Conservation (phyloP, 2,888 invertebrate genomes). For the Drosophila affinis region DNA sequence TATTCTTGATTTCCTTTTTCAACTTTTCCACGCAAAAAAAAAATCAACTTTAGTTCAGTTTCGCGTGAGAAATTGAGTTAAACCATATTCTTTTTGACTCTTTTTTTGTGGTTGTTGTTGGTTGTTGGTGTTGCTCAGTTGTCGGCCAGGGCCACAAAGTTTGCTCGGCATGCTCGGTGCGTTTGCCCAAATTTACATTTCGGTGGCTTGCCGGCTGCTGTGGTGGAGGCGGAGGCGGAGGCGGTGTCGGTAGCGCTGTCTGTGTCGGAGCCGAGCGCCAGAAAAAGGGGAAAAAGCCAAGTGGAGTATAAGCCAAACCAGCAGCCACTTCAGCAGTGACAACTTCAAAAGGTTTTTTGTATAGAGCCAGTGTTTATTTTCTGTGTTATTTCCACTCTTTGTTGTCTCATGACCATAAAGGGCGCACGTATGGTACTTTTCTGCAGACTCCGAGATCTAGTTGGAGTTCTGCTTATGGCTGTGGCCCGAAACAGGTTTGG, state of each 20-base stretch:
- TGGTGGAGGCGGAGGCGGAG: background rate
- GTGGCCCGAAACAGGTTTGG: slow-evolving; percentile 24
- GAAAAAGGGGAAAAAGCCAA: slow-evolving; percentile 12
- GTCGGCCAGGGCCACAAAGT: slow-evolving; percentile 19
- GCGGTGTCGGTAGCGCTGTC: too few relatives aligned
- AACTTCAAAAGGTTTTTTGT: slow-evolving; percentile 66
- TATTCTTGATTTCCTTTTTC: slow-evolving; percentile 13
- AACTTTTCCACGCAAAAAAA: slow-evolving; percentile 21
- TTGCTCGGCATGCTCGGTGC: slow-evolving; percentile 25
- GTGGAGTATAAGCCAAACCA: slow-evolving; percentile 14
- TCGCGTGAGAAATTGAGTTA: slow-evolving; percentile 65
- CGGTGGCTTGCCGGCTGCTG: slow-evolving; percentile 13
- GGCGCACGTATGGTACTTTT: slow-evolving; percentile 28
- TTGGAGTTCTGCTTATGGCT: slow-evolving; percentile 18
- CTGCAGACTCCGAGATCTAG: slow-evolving; percentile 19
- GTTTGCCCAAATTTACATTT: slow-evolving; percentile 60
- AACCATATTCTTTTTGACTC: slow-evolving; percentile 57
- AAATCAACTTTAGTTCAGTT: slow-evolving; percentile 32
- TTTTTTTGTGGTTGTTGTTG: slow-evolving; percentile 29
- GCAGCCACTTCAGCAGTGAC: slow-evolving; percentile 50
- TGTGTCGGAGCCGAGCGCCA: background rate
- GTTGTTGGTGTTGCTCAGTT: slow-evolving; percentile 4
- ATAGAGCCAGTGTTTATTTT: background rate
- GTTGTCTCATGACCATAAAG: slow-evolving; percentile 45
- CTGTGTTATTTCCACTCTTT: slow-evolving; percentile 12